A percentile compares a stretch with the other conserved stretches of the same genome.
These are phyloP conservation scores for Buteo buteo DNA, from an alignment of 2,113 vertebrate species.

Conservation along the genomic window DNA sequence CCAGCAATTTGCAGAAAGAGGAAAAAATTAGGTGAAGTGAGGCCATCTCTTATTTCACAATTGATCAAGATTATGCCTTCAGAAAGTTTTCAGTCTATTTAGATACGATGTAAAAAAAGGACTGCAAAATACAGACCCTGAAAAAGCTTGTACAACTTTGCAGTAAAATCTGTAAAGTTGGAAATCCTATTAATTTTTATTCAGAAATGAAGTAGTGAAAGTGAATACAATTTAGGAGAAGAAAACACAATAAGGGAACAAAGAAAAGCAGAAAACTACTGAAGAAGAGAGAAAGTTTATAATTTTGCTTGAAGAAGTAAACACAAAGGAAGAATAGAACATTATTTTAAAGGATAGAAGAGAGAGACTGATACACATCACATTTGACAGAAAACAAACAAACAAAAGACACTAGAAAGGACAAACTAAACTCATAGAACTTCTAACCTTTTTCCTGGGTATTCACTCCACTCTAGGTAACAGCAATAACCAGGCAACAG, in stretches of 20 bases:
- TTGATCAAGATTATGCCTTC: neutral
- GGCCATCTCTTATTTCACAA: neutral
- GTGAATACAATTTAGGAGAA: neutral
- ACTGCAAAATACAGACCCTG: neutral
- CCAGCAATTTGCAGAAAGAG: neutral
- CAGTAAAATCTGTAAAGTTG: neutral
- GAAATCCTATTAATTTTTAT: neutral
- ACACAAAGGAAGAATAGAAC: rapidly evolving
- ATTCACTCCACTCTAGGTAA: neutral
- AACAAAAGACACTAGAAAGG: neutral
- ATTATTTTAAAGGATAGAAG: neutral
- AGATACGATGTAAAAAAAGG: neutral
- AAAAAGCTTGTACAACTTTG: neutral
- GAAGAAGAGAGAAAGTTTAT: neutral
- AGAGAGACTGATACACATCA: rapidly evolving
- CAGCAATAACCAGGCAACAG: neutral
- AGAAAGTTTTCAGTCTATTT: neutral
- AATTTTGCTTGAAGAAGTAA: neutral
- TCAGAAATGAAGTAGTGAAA: neutral
- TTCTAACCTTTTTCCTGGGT: neutral
- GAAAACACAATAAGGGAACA: neutral
- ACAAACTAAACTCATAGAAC: neutral
- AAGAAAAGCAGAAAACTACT: neutral
- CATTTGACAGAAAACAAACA: neutral
- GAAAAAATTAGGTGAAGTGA: rapidly evolving